Conservation (phyloP, 2,888 invertebrate genomes). For the Villa cingulata region DNA sequence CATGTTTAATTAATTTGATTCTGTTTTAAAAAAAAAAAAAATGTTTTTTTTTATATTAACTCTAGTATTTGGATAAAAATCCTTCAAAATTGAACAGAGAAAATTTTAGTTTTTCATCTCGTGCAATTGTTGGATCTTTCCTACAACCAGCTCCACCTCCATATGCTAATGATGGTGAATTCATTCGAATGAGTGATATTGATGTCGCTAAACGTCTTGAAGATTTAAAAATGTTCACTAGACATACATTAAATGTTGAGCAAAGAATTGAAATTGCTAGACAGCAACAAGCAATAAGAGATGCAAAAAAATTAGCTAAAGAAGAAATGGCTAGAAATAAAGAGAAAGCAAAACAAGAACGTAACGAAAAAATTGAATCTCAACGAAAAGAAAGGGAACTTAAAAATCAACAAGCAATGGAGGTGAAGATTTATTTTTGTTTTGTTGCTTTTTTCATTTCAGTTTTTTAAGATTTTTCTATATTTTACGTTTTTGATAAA, state of each 20-base stretch:
- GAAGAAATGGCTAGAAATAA: conserved; percentile 44
- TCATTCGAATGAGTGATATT: conserved; percentile 61
- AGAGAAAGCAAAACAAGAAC: conserved; percentile 46
- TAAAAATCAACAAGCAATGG: conserved; percentile 71
- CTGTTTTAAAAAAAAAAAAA: background rate
- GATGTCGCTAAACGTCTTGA: conserved; percentile 66
- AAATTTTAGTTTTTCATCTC: conserved; percentile 86
- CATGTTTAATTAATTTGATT: background rate
- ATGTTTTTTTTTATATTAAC: background rate
- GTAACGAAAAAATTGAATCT: conserved; percentile 70
- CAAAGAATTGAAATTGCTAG: conserved; percentile 61
- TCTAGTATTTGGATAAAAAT: conserved; percentile 63
- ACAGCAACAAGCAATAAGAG: conserved; percentile 56
- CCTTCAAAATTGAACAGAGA: conserved; percentile 58
- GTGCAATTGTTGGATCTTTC: conserved; percentile 81
- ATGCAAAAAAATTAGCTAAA: conserved; percentile 60
- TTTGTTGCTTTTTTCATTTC: background rate
- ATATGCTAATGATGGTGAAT: conserved; percentile 52
- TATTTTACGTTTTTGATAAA: too few relatives aligned
- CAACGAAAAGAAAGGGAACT: conserved; percentile 68
- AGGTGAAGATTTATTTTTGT: conserved; percentile 67
- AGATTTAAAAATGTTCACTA: conserved; percentile 49
- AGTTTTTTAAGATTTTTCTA: background rate
- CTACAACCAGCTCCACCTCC: conserved; percentile 58
- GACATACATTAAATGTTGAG: conserved; percentile 55